Evolutionary conservation across 1,140 invertebrate species (phyloP).

Genomic region (Idris sp.): DNA sequence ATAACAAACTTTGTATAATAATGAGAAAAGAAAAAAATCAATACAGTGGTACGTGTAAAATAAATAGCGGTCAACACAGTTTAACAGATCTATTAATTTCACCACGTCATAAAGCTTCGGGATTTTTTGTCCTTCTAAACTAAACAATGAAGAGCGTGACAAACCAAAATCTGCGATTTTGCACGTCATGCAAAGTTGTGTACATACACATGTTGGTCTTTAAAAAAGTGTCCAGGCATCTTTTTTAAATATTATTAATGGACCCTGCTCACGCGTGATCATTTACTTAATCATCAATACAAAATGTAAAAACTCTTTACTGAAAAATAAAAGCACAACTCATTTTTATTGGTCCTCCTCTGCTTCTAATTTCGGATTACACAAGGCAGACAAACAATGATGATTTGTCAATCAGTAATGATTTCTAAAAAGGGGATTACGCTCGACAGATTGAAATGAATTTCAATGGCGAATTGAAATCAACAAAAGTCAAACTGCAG

Average conservation of each 20-base stretch:
- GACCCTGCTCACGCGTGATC: background rate
- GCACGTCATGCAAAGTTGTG: constrained; percentile 46
- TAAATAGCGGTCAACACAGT: constrained; percentile 11
- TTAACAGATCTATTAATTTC: constrained; percentile 42
- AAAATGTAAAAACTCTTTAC: background rate
- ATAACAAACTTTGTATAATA: too few species aligned
- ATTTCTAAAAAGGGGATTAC: constrained; percentile 38
- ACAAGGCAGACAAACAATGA: constrained; percentile 8
- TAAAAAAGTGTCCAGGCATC: constrained; percentile 42
- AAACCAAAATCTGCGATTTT: constrained; percentile 42
- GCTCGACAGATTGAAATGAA: constrained; percentile 36
- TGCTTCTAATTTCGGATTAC: too few species aligned
- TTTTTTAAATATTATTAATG: constrained; percentile 43
- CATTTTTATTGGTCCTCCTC: too few species aligned
- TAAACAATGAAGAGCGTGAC: constrained; percentile 56
- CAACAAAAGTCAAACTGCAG: constrained; percentile 45
- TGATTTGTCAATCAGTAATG: constrained; percentile 36
- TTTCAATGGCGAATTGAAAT: constrained; percentile 37
- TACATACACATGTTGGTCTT: constrained; percentile 30
- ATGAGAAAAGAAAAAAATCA: too few species aligned
- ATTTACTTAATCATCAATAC: constrained; percentile 12
- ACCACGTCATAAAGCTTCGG: constrained; percentile 22
- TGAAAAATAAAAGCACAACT: too few species aligned
- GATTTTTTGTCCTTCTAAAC: too few species aligned
- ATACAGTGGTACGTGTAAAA: too few species aligned